A percentile compares a stretch with the other conserved stretches of the same genome.
phyloP scores from a whole-genome alignment of 1,140 invertebrate genomes.

The Dendroctonus valens region DNA sequence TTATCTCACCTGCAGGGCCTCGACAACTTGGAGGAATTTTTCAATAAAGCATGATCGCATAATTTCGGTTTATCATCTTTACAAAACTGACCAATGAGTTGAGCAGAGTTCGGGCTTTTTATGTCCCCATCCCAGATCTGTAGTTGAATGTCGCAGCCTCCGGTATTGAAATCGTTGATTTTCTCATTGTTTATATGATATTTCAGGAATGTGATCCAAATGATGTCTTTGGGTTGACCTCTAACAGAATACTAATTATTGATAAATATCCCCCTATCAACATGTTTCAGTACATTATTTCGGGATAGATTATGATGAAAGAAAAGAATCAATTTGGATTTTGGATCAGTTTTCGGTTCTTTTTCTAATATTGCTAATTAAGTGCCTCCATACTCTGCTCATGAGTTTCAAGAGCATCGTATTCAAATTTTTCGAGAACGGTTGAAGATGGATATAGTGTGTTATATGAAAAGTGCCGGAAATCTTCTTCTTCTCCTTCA shows the following conservation, averaged over 20 bases:
- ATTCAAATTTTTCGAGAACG: no score
- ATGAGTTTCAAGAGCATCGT: no score
- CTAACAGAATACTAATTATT: conserved; percentile 54
- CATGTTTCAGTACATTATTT: no score
- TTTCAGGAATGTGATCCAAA: conserved; percentile 83
- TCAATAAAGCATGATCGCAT: conserved; percentile 72
- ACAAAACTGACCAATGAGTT: conserved; percentile 71
- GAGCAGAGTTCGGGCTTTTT: conserved; percentile 51
- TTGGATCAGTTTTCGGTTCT: no score
- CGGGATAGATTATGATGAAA: no score
- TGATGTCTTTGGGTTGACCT: conserved; percentile 67
- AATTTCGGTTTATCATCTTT: conserved; percentile 71
- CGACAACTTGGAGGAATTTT: conserved; percentile 70
- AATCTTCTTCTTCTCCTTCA: no score
- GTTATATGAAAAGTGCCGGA: no score
- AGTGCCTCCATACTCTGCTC: no score
- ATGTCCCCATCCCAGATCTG: conserved; percentile 72
- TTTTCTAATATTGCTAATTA: no score
- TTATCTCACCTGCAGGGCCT: conserved; percentile 60
- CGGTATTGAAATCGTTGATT: conserved; percentile 61
- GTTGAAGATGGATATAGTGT: no score
- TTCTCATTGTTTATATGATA: conserved; percentile 70
- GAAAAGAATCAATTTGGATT: no score
- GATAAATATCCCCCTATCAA: no score
- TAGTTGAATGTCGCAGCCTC: conserved; percentile 71